Conservation (phyloP, 2,888 invertebrate species). For the Nezara viridula region DNA sequence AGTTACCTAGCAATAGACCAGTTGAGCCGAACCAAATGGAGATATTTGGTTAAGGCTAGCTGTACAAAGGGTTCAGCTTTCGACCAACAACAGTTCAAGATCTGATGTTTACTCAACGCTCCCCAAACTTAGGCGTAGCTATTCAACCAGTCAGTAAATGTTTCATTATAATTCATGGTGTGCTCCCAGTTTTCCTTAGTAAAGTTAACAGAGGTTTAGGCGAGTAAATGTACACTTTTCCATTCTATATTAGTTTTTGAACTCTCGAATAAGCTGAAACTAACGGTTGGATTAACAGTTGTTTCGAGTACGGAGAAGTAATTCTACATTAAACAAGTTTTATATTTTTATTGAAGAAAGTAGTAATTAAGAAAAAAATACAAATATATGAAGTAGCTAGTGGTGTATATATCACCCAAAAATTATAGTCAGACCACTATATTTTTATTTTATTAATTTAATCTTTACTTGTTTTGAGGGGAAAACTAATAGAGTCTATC, state of each 20-base stretch:
- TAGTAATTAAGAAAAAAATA: no score
- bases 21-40: not conserved
- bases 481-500: no score
- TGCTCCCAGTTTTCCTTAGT: not conserved
- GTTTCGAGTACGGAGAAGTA: not conserved
- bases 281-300: not conserved
- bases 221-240: not conserved
- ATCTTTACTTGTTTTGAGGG: no score
- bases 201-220: not conserved
- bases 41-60: not conserved
- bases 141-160: slow-evolving; percentile 14
- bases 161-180: not conserved
- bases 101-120: not conserved
- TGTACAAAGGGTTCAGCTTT: not conserved
- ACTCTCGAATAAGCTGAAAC: not conserved
- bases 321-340: not conserved
- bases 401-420: no score
- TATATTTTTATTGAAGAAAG: not conserved
- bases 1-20: not conserved
- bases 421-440: no score
- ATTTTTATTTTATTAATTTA: no score
- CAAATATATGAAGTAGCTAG: no score
- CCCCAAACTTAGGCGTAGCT: not conserved
- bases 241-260: not conserved
- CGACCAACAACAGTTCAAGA: slow-evolving; percentile 1